Percentiles rank a stretch among this genome's conserved stretches.
phyloP scores from a whole-genome alignment of 2,888 invertebrate species.

The Drosophila helvetica region DNA sequence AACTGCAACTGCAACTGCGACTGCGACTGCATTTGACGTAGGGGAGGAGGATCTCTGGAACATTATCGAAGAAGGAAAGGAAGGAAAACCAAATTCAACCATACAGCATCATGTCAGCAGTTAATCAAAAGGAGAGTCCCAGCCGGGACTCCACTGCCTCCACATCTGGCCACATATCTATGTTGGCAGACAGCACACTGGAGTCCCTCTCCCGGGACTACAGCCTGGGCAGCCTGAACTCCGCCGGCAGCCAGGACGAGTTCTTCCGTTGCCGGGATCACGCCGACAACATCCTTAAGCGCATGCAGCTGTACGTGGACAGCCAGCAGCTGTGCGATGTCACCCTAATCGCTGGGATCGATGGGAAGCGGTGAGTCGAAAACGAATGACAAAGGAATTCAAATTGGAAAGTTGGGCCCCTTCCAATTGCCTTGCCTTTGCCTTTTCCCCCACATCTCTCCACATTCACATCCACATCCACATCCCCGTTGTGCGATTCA shows the following conservation, averaged over 20 bases:
- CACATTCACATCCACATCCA: neutral
- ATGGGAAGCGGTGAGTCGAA: slow-evolving; percentile 86
- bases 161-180: slow-evolving; percentile 81
- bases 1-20: slow-evolving; percentile 7
- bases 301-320: slow-evolving; percentile 92
- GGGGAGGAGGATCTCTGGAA: slow-evolving; percentile 5
- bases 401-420: slow-evolving; percentile 33
- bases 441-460: neutral
- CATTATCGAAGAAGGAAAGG: neutral
- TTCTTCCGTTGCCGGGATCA: slow-evolving; percentile 91
- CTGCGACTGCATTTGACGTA: neutral
- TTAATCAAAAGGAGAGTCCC: slow-evolving; percentile 82
- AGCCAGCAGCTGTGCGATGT: slow-evolving; percentile 95
- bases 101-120: slow-evolving; percentile 63
- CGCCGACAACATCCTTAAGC: slow-evolving; percentile 91
- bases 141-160: slow-evolving; percentile 83
- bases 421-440: neutral
- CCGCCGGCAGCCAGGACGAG: slow-evolving; percentile 90
- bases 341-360: slow-evolving; percentile 90
- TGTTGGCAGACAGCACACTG: slow-evolving; percentile 76
- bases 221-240: slow-evolving; percentile 88
- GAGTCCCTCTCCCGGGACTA: slow-evolving; percentile 87
- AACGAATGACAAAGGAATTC: slow-evolving; percentile 39
- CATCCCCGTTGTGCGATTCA: slow-evolving; percentile 26
- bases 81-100: neutral